Conservation (phyloP, 2,888 invertebrate genomes). For the Eubasilissa splendida region DNA sequence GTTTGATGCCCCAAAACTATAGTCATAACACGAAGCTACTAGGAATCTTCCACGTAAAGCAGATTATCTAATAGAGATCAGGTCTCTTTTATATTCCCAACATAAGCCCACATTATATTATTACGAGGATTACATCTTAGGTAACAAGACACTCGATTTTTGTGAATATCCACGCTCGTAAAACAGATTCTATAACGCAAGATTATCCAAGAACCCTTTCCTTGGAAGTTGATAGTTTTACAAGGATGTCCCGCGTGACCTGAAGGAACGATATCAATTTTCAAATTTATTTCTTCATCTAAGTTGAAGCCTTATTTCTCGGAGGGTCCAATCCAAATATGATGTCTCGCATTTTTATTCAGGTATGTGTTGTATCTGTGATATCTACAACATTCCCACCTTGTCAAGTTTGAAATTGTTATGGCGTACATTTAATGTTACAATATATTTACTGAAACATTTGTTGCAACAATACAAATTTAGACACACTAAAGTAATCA, state of each 20-base stretch:
- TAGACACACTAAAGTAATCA: too few relatives aligned
- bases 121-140: too few relatives aligned
- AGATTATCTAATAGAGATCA: too few relatives aligned
- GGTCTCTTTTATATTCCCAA: too few relatives aligned
- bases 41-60: too few relatives aligned
- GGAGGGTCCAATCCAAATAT: neutral
- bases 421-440: too few relatives aligned
- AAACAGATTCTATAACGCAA: neutral
- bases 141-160: neutral
- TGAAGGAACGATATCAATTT: slow-evolving; percentile 49
- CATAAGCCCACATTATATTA: too few relatives aligned
- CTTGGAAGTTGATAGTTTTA: neutral
- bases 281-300: slow-evolving; percentile 54
- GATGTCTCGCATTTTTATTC: neutral
- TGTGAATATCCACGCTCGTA: neutral
- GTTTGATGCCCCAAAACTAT: too few relatives aligned
- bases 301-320: neutral
- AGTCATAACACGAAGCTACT: too few relatives aligned
- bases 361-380: neutral
- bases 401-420: neutral
- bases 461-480: too few relatives aligned
- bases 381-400: neutral
- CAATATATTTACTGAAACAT: too few relatives aligned
- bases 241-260: slow-evolving; percentile 18
- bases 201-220: neutral